phyloP scores from a whole-genome alignment of 92 coral and sea anemone species.

The Paragorgia papillata region DNA sequence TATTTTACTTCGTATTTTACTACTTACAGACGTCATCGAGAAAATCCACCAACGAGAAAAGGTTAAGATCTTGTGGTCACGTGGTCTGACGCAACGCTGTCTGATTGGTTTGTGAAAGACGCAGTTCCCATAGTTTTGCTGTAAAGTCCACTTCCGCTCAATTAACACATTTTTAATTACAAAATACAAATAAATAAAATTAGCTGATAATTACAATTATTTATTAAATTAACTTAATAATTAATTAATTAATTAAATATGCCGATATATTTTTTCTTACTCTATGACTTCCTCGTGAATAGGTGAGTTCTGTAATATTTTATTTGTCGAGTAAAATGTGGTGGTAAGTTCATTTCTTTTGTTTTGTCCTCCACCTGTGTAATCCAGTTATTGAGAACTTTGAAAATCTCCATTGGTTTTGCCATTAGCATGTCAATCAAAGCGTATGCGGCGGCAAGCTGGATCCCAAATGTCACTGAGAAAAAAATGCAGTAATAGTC shows the following conservation, averaged over 20 bases:
- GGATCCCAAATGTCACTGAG: slow-evolving; percentile 70
- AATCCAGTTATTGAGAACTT: slow-evolving; percentile 65
- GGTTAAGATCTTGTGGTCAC: too few species aligned
- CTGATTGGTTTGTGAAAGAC: too few species aligned
- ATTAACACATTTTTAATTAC: too few species aligned
- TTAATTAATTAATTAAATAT: neutral
- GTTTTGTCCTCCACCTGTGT: neutral
- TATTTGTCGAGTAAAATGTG: neutral
- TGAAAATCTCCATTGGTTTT: slow-evolving; percentile 62
- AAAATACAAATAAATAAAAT: too few species aligned
- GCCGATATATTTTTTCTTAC: neutral
- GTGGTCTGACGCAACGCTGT: too few species aligned
- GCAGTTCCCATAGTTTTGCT: too few species aligned
- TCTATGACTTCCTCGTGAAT: neutral
- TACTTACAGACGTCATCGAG: too few species aligned
- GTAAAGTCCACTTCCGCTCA: too few species aligned
- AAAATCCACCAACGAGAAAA: too few species aligned
- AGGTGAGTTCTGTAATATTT: neutral
- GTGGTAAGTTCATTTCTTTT: neutral
- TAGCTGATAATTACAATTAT: too few species aligned
- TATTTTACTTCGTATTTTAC: too few species aligned
- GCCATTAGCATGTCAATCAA: slow-evolving; percentile 76
- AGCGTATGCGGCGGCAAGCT: slow-evolving; percentile 74
- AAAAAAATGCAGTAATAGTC: slow-evolving; percentile 7
- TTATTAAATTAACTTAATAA: too few species aligned